Evolutionary conservation across 2,113 vertebrate species (phyloP).

Genomic region (Nothoprocta pentlandii): DNA sequence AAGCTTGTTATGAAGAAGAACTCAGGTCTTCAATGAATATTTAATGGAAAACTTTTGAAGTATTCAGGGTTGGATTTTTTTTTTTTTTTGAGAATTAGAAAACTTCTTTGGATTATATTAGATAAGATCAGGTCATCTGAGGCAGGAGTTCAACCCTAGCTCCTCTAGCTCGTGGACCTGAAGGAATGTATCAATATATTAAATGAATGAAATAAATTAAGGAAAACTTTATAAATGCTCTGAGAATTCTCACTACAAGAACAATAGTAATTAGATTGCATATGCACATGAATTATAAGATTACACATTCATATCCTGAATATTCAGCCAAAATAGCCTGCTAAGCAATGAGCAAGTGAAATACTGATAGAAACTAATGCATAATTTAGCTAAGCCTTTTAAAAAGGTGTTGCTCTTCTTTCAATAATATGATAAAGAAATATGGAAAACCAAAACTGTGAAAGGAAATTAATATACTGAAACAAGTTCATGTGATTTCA

Average conservation of each 20-base stretch:
- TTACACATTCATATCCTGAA: neutral
- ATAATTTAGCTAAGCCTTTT: neutral
- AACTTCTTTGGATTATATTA: neutral
- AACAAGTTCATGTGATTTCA: neutral
- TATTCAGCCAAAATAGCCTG: neutral
- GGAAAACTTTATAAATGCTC: neutral
- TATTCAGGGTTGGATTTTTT: neutral
- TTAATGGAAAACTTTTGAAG: neutral
- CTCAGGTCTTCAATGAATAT: neutral
- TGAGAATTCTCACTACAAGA: neutral
- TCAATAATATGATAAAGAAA: neutral
- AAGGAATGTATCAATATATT: neutral
- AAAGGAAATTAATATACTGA: neutral
- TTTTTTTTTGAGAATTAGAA: neutral
- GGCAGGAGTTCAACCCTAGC: neutral
- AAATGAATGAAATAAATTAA: neutral
- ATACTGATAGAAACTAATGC: neutral
- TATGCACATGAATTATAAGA: neutral
- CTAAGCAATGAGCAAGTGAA: neutral
- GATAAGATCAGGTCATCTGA: neutral
- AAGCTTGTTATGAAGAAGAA: neutral
- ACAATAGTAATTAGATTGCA: neutral
- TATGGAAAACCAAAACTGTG: neutral
- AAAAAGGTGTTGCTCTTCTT: neutral
- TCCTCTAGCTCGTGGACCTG: neutral